Percentiles rank a stretch among this genome's conserved stretches.
Evolutionary conservation across 2,888 invertebrate genomes (phyloP).

Genomic region (Lumbricus terrestris): DNA sequence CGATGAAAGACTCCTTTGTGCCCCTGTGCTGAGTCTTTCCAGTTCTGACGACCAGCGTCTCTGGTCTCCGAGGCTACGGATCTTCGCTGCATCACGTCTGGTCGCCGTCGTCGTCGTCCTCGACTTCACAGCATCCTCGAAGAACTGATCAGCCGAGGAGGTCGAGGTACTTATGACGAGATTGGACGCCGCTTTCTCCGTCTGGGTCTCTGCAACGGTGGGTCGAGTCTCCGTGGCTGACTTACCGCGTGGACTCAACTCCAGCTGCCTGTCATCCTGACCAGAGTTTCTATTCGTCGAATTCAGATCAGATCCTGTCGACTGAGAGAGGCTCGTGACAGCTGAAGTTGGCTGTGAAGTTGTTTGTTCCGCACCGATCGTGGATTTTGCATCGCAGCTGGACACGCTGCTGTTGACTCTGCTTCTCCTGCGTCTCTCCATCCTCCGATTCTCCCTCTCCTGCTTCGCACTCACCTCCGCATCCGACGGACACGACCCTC

Average conservation of each 20-base stretch:
- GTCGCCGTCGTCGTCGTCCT: background rate
- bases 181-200: background rate
- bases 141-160: background rate
- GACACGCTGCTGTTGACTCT: background rate
- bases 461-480: slow-evolving; percentile 15
- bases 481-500: background rate
- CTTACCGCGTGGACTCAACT: background rate
- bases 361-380: rapidly evolving
- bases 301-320: background rate
- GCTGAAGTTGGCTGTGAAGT: background rate
- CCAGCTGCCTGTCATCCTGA: background rate
- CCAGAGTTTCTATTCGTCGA: background rate
- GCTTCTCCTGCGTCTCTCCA: slow-evolving; percentile 20
- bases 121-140: background rate
- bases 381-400: background rate
- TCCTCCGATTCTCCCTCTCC: background rate
- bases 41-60: background rate
- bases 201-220: background rate
- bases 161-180: background rate
- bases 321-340: background rate
- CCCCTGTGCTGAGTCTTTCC: background rate
- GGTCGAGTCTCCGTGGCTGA: background rate
- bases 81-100: background rate
- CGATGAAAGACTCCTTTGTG: background rate
- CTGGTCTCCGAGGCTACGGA: background rate